phyloP scores from a whole-genome alignment of 2,113 vertebrate species.

The Calyptommatus sinebrachiatus region DNA sequence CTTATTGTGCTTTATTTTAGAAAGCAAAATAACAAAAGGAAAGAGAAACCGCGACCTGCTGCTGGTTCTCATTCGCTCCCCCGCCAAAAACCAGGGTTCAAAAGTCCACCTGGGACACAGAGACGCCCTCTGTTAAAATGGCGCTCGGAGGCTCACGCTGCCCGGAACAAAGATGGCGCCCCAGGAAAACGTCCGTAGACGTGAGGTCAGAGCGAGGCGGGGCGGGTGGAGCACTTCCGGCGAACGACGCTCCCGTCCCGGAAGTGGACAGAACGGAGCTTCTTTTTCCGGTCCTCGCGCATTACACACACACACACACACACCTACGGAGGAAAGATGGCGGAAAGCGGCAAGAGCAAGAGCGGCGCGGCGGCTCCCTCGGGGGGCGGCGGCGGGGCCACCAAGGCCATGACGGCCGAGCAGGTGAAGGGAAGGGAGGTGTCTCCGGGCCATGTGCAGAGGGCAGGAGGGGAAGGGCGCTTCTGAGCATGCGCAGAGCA shows the following conservation, averaged over 20 bases:
- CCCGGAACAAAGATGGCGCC: constrained; percentile 26
- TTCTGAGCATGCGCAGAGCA: not conserved
- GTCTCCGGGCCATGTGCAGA: too few relatives aligned
- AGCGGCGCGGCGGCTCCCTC: constrained; percentile 28
- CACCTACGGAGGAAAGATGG: constrained; percentile 44
- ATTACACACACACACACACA: not conserved
- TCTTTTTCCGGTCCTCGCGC: not conserved
- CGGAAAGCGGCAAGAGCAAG: constrained; percentile 40
- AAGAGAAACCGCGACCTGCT: too few relatives aligned
- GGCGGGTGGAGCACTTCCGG: not conserved
- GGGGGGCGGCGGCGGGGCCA: not conserved
- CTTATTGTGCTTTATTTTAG: too few relatives aligned
- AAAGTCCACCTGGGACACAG: not conserved
- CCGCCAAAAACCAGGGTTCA: not conserved
- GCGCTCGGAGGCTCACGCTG: not conserved
- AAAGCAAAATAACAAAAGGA: too few relatives aligned
- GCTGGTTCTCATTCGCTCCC: too few relatives aligned
- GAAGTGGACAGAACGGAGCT: not conserved
- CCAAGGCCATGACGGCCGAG: constrained; percentile 43
- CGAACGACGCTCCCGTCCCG: not conserved
- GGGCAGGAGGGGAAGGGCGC: not conserved
- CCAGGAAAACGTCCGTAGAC: not conserved
- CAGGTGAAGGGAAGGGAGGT: constrained; percentile 22
- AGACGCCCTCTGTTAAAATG: not conserved
- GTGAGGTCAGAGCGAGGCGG: not conserved